Evolutionary conservation across 2,888 invertebrate species (phyloP), one percentile per base, ranked within the genome.

Genomic region (Drosophila borealis): DNA sequence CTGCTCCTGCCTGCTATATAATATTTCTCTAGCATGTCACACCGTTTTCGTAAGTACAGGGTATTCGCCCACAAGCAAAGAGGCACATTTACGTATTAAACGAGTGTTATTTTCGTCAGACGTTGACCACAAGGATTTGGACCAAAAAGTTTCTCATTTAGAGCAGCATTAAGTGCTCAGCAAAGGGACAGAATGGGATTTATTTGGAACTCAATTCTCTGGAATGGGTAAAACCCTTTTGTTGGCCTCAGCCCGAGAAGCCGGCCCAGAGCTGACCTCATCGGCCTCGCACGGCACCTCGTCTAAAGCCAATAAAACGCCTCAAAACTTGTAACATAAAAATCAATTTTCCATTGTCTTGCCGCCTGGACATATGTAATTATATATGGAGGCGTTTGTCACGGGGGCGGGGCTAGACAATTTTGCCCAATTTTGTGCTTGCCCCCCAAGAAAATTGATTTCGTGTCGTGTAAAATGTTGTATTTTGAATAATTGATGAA

Each of bases 401-500:
- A n/a, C 8, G 11, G 14, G 59, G 81, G 67, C 79, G 69, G 60
- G 53, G 39, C 44, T 29, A 34, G 21, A 48, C 76, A 71, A 76
- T 84, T 81, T 80, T 62, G 69, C 46, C 70, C 48, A 80, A 73
- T 77, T 77, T 67, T 53, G 36, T 74, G 65, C 37, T 36, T 72
- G 41, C 46, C 36, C 39, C 29, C 10, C 14, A 33, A 41, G 50
- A 51, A 65, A 76, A 76, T 74, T 65, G 51, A 69, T 74, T 74
- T 54, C 37, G 33, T 19, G 46, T 81, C 77, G 66, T 79, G 76
- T 79, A 74, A 81, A 81, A 79, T 78, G 53, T 66, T 53, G 59
- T 61, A 80, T 72, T 82, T 83, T 88, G 73, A 84, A 84, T 84
- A 88, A 86, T 88, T 86, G 66, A 84, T 84, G 75, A 64, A 63